Evolutionary conservation across 2,888 invertebrate species (phyloP).

Genomic region (Troides helena): DNA sequence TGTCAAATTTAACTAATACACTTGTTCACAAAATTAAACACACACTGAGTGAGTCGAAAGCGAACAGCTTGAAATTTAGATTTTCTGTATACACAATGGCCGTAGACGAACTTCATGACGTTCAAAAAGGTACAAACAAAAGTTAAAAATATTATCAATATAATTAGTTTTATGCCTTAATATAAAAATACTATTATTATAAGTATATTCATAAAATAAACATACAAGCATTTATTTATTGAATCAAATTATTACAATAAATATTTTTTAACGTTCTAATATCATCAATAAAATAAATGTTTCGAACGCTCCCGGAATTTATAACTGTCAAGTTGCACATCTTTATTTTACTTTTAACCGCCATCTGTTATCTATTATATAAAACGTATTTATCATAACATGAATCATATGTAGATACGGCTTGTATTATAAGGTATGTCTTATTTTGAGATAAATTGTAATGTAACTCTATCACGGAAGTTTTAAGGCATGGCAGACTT

Average conservation of each 20-base stretch:
- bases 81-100: slow-evolving; percentile 38
- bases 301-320: background rate
- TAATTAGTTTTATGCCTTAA: background rate
- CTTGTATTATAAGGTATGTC: background rate
- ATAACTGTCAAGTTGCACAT: background rate
- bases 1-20: slow-evolving; percentile 51
- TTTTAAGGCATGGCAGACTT: no score
- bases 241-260: background rate
- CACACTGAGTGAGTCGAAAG: slow-evolving; percentile 53
- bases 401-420: background rate
- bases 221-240: background rate
- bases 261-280: background rate
- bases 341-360: background rate
- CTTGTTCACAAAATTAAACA: slow-evolving; percentile 14
- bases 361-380: background rate
- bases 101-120: slow-evolving; percentile 23
- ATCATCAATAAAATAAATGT: background rate
- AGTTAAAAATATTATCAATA: background rate
- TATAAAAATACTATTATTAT: background rate
- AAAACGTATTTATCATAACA: background rate
- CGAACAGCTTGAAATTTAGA: slow-evolving; percentile 54
- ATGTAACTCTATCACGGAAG: background rate
- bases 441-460: background rate
- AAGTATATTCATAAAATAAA: no score
- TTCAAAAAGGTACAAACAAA: slow-evolving; percentile 12